phyloP scores from a whole-genome alignment of 2,888 invertebrate genomes.

The Nomada flava region DNA sequence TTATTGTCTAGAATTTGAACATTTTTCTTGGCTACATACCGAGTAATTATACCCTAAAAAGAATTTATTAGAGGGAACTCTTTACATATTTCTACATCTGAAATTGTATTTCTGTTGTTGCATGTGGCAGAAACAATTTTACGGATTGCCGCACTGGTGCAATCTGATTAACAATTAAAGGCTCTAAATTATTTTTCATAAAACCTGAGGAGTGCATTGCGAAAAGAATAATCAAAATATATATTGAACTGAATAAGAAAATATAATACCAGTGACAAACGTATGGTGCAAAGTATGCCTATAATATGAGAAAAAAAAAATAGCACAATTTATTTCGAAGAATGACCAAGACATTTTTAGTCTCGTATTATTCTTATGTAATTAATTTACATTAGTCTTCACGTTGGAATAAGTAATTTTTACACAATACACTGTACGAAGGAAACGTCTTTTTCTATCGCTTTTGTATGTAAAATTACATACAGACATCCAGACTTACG shows the following conservation, averaged over 20 bases:
- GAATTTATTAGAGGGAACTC: slow-evolving; percentile 31
- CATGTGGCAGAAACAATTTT: slow-evolving; percentile 55
- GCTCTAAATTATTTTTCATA: slow-evolving; percentile 66
- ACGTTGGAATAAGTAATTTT: slow-evolving; percentile 29
- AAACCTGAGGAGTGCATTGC: slow-evolving; percentile 54
- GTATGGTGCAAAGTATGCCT: slow-evolving; percentile 60
- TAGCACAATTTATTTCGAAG: slow-evolving; percentile 71
- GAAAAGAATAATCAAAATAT: slow-evolving; percentile 75
- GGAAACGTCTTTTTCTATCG: slow-evolving; percentile 37
- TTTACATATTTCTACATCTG: slow-evolving; percentile 27
- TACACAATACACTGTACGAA: slow-evolving; percentile 60
- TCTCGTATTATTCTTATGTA: slow-evolving; percentile 61
- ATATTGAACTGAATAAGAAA: slow-evolving; percentile 61
- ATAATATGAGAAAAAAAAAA: slow-evolving; percentile 39
- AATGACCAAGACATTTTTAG: slow-evolving; percentile 52
- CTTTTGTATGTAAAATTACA: slow-evolving; percentile 41
- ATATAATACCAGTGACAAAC: slow-evolving; percentile 59
- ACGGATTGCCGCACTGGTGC: slow-evolving; percentile 55
- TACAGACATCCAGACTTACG: slow-evolving; percentile 50
- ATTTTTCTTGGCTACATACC: slow-evolving; percentile 45
- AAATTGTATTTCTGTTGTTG: slow-evolving; percentile 50
- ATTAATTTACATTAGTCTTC: slow-evolving; percentile 57
- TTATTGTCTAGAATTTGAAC: slow-evolving; percentile 69
- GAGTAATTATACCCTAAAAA: slow-evolving; percentile 34
- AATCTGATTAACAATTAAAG: slow-evolving; percentile 44